Conservation (phyloP, 1,140 invertebrate species). For the Macrobrachium nipponense region DNA sequence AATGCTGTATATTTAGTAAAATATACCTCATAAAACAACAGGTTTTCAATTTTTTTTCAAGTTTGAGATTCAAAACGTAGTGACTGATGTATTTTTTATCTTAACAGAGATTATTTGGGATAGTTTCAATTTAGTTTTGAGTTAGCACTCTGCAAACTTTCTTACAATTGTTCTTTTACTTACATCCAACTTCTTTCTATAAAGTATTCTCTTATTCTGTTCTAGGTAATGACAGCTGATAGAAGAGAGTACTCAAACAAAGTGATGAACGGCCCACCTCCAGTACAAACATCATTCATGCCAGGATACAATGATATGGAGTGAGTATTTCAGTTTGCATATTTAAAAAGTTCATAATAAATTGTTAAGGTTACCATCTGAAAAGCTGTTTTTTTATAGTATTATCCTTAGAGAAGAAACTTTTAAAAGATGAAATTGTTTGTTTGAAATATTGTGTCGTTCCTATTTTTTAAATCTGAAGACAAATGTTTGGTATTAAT, state of each 20-base stretch:
- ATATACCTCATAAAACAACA: no score
- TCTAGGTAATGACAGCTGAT: constrained; percentile 51
- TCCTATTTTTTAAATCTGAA: neutral
- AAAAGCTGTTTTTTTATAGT: neutral
- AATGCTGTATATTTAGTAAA: no score
- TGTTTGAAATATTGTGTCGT: neutral
- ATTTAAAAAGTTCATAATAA: neutral
- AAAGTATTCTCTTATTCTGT: neutral
- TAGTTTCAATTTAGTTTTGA: no score
- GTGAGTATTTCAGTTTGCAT: constrained; percentile 16
- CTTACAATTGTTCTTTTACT: no score
- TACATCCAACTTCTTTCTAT: neutral
- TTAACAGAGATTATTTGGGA: no score
- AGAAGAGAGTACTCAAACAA: constrained; percentile 53
- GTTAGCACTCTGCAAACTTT: no score
- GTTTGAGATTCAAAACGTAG: no score
- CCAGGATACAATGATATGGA: constrained; percentile 53
- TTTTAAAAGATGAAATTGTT: no score
- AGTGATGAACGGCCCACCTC: constrained; percentile 42
- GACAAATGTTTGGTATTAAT: neutral
- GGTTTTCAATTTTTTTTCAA: no score
- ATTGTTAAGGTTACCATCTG: neutral
- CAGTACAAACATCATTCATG: neutral
- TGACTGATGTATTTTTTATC: no score
- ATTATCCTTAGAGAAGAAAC: neutral